phyloP scores from a whole-genome alignment of 2,888 invertebrate species.

The Hirtodrosophila alboralis region DNA sequence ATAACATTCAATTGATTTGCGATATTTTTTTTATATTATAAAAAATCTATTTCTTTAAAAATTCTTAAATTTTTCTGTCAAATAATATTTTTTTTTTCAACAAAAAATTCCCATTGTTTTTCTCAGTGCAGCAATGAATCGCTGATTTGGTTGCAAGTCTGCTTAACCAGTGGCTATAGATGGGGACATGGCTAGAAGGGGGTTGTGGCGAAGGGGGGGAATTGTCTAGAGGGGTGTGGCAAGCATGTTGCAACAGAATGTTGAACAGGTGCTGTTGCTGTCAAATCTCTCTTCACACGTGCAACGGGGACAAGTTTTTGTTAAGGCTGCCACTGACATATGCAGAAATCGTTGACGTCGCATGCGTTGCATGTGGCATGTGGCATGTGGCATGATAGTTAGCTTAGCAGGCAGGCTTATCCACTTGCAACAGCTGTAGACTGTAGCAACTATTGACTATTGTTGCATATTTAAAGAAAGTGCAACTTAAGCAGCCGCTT shows the following conservation, averaged over 20 bases:
- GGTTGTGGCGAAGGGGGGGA: not conserved
- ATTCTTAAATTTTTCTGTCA: too few relatives aligned
- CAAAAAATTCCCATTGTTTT: too few relatives aligned
- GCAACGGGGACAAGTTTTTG: slow-evolving; percentile 23
- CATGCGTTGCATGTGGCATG: slow-evolving; percentile 37
- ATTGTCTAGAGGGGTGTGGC: not conserved
- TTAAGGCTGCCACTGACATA: slow-evolving; percentile 44
- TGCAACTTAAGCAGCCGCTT: slow-evolving; percentile 55
- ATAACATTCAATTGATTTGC: too few relatives aligned
- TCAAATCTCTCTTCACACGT: slow-evolving; percentile 55
- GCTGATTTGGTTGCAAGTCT: slow-evolving; percentile 15
- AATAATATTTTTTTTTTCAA: too few relatives aligned
- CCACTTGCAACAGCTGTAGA: slow-evolving; percentile 53
- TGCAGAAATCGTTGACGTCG: slow-evolving; percentile 48
- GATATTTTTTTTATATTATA: too few relatives aligned
- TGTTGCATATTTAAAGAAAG: slow-evolving; percentile 62
- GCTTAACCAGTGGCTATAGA: slow-evolving; percentile 4
- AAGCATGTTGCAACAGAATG: too few relatives aligned
- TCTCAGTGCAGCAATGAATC: slow-evolving; percentile 51
- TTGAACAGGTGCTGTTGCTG: slow-evolving; percentile 19
- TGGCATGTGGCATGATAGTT: slow-evolving; percentile 54
- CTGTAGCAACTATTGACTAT: slow-evolving; percentile 21
- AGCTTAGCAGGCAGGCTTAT: slow-evolving; percentile 71
- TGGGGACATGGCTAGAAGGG: not conserved
- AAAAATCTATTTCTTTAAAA: too few relatives aligned